Percentiles rank a stretch among this genome's conserved stretches.
These are phyloP conservation scores for Litoditis marina DNA, from an alignment of 2,888 invertebrate genomes.

Conservation along the genomic window DNA sequence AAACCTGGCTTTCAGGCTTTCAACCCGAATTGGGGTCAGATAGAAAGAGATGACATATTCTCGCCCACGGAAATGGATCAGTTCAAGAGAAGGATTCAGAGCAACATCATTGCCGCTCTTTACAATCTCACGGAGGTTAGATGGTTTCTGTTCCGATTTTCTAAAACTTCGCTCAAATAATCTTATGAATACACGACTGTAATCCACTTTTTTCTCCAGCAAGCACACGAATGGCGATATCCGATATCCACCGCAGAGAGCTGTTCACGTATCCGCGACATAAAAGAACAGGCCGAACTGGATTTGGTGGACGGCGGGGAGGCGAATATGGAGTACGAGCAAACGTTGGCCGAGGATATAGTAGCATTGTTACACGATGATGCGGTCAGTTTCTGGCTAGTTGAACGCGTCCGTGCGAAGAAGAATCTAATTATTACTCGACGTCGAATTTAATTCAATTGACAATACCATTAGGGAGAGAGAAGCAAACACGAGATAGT, in stretches of 20 bases:
- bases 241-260: constrained; percentile 9
- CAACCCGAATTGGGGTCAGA: constrained; percentile 26
- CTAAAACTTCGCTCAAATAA: neutral
- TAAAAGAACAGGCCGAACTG: constrained; percentile 9
- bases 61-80: constrained; percentile 20
- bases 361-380: constrained; percentile 7
- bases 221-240: constrained; percentile 13
- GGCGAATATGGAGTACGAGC: neutral
- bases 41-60: constrained; percentile 21
- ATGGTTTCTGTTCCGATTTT: neutral
- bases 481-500: too few relatives aligned
- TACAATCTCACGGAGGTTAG: constrained; percentile 37
- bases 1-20: constrained; percentile 8
- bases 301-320: constrained; percentile 6
- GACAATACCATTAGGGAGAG: too few relatives aligned
- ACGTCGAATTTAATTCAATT: too few relatives aligned
- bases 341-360: constrained; percentile 2
- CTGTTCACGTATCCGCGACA: constrained; percentile 3
- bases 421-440: too few relatives aligned
- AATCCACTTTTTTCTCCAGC: constrained; percentile 10
- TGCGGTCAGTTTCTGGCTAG: neutral
- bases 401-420: neutral
- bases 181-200: too few relatives aligned
- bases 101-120: constrained; percentile 37
- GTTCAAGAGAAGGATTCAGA: constrained; percentile 30